Evolutionary conservation across 35 echinoderm and acorn worm species (phyloP), one percentile per base, ranked within the genome.

Genomic region (Lytechinus pictus): DNA sequence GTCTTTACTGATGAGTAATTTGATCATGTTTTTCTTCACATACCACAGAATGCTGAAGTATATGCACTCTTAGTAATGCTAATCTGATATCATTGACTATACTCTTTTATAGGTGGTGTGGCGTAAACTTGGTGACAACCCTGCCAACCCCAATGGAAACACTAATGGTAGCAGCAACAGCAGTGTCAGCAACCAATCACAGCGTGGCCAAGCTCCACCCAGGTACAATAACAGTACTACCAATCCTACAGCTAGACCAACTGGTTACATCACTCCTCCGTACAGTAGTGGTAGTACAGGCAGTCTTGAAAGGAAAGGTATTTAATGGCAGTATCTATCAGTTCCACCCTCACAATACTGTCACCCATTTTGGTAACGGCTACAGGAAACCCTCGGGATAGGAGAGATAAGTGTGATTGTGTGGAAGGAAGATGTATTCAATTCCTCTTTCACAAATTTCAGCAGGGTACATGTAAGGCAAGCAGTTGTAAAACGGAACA

Each of bases 61-160:
- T 24, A 3, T 72, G 66, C 19, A 79, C 19, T 79, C 66, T 24
- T 79, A 79, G 66, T 4, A 79, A 79, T 79, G 66, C n/a, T 79
- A 6, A 8, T 79, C 19, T 7, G 4, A 24, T 27, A 24, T n/a
- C 66, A 79, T 79, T 79, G 21, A 4, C n/a, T 79, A 24, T 79
- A 44, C 33, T 79, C 19, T 24, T 24, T 91, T 57, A 16, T n/a
- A 96, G 96, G 96, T 96, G 61, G 96, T 96, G 21, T 96, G 96
- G 96, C 96, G 96, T 61, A 96, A 96, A 91, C 71, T 96, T 21
- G 96, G 96, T 61, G 96, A 96, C 54, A 93, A 94, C 16, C 96
- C 96, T 87, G 28, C 52, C 53, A 55, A 54, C 79, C 52, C 93
- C 44, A 94, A 72, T 93, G 33, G 61, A 56, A 28, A 86, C 93